Conservation (phyloP, 2,797 vertebrate genomes). For the Sebastes minor region DNA sequence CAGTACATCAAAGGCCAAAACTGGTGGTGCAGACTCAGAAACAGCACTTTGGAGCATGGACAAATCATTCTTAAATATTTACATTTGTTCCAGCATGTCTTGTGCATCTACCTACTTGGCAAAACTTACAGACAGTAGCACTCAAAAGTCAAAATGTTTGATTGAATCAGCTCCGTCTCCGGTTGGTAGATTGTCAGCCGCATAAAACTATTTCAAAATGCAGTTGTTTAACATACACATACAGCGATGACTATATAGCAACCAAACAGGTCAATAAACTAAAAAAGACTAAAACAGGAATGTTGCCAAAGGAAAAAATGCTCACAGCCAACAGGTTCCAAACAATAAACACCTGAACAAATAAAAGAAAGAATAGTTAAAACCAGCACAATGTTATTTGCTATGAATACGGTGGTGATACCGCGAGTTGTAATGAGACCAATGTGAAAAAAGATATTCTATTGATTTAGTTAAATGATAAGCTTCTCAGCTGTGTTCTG, state of each 20-base stretch:
- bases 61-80: background rate
- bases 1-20: background rate
- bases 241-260: background rate
- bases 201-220: background rate
- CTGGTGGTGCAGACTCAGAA: background rate
- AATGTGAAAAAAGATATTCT: conserved; percentile 14
- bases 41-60: background rate
- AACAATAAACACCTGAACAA: background rate
- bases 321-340: background rate
- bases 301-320: background rate
- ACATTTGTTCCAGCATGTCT: background rate
- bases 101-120: background rate
- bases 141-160: background rate
- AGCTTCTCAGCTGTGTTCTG: background rate
- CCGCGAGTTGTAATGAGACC: background rate
- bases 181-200: background rate
- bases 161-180: background rate
- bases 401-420: background rate
- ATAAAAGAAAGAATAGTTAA: background rate
- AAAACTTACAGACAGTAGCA: background rate
- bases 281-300: background rate
- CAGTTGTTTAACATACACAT: background rate
- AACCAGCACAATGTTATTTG: background rate
- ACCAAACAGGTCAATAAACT: background rate
- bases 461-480: conserved; percentile 48